Base-by-base conservation (phyloP, 2,113 vertebrate genomes). In the Malurus alboscapulatus region DNA sequence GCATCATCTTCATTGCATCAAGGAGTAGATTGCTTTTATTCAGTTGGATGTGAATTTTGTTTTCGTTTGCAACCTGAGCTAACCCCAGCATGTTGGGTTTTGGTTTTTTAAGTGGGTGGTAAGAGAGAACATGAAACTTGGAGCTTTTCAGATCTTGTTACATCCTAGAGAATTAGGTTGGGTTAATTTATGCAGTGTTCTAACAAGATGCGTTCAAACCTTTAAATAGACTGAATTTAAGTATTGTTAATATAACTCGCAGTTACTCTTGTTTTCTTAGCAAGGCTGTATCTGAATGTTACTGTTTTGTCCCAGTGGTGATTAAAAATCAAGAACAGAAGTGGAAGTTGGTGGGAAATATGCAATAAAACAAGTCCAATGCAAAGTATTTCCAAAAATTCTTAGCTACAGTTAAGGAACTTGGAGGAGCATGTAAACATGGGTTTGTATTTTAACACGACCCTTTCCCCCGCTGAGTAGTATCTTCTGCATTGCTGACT, bases 161-260 rank as follows among this genome's bases (percentile, higher is more conserved):
- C 80, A 80, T 95, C 73, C 75, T 7, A 9, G 82, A 86, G 91
- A 94, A 92, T 95, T 88, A 90, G 72, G 85, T 86, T 91, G 79
- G 73, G 76, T 90, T 96, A 95, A 95, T 96, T 95, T 95, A 95
- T 93, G 90, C 91, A 63, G 74, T 66, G 87, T 96, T 96, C 84
- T 94, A 92, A 87, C 36, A 7, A 86, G 84, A 91, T 73, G 75
- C 12, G 1, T 96, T 93, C 72, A 90, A 51, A 66, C 44, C 90
- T 94, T 92, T 96, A 96, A 96, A 93, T 88, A 95, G 93, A n/a
- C 78, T 71, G 44, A 77, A 25, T 95, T 92, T 94, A 93, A 93
- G 59, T 95, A 71, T 86, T 95, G 77, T 84, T 90, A 72, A 63
- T 81, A 12, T 48, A 91, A 93, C 76, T 95, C 81, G 65, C 55